phyloP scores from a whole-genome alignment of 2,797 vertebrate species.

The Malurus splendens region DNA sequence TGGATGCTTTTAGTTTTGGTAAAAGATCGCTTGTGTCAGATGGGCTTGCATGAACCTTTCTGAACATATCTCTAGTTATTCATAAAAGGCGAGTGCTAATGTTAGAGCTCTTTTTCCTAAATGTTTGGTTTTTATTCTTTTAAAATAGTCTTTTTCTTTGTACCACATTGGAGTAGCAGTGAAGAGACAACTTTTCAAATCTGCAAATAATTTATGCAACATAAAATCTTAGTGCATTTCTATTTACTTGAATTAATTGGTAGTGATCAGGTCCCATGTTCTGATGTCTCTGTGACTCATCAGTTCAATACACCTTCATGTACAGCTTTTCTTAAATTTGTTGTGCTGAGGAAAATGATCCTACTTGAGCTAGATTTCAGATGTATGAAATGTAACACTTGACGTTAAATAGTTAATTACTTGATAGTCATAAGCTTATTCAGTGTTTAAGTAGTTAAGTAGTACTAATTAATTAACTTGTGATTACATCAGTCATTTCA shows the following conservation, averaged over 20 bases:
- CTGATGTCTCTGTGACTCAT: not conserved
- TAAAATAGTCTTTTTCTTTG: not conserved
- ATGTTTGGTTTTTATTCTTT: not conserved
- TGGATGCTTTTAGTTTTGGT: not conserved
- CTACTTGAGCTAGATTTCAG: not conserved
- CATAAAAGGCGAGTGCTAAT: not conserved
- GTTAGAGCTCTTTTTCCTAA: not conserved
- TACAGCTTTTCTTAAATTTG: not conserved
- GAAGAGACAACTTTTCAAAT: not conserved
- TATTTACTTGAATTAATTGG: not conserved
- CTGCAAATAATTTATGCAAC: not conserved
- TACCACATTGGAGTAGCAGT: not conserved
- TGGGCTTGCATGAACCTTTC: not conserved
- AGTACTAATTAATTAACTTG: not conserved
- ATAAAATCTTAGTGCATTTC: not conserved
- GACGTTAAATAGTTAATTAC: not conserved
- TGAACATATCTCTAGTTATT: not conserved
- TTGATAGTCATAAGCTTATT: not conserved
- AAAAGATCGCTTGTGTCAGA: accelerated
- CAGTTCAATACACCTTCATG: not conserved
- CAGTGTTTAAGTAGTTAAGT: not conserved
- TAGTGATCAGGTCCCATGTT: not conserved
- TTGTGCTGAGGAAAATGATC: not conserved
- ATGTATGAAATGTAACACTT: not conserved
- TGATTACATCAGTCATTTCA: not conserved